A percentile compares a stretch with the other conserved stretches of the same genome.
Conservation (phyloP, 2,888 invertebrate genomes). For the Dugesia japonica region DNA sequence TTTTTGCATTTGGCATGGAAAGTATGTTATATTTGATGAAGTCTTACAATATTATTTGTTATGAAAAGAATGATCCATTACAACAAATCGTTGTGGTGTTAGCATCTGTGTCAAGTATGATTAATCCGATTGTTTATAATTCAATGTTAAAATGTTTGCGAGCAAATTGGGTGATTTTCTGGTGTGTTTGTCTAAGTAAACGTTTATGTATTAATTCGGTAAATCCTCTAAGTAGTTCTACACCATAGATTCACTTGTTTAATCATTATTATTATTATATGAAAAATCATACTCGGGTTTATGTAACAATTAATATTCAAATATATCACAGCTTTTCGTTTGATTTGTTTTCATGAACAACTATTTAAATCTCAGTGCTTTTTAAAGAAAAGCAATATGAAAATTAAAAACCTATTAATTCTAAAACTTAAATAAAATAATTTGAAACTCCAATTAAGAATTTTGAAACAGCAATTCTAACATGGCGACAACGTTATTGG, state of each 20-base stretch:
- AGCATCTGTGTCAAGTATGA: not conserved
- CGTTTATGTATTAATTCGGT: not conserved
- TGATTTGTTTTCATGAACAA: too few species aligned
- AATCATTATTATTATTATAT: not conserved
- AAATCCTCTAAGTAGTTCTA: not conserved
- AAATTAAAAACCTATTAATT: too few species aligned
- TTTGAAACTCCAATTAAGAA: too few species aligned
- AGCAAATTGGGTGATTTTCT: not conserved
- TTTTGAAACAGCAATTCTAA: too few species aligned
- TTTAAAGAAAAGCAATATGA: too few species aligned
- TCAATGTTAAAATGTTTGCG: not conserved
- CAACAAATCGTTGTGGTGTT: not conserved
- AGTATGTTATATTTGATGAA: not conserved
- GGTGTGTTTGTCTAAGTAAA: not conserved
- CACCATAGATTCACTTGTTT: not conserved
- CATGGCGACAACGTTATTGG: too few species aligned
- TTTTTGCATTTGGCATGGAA: not conserved
- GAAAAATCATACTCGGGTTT: not conserved
- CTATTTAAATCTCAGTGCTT: too few species aligned
- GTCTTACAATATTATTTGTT: not conserved
- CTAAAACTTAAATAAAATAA: too few species aligned
- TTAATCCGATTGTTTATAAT: not conserved
- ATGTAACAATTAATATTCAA: too few species aligned
- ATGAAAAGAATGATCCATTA: not conserved
- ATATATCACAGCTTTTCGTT: too few species aligned